phyloP scores from a whole-genome alignment of 2,888 invertebrate species.

The Lasioglossum villosulum region DNA sequence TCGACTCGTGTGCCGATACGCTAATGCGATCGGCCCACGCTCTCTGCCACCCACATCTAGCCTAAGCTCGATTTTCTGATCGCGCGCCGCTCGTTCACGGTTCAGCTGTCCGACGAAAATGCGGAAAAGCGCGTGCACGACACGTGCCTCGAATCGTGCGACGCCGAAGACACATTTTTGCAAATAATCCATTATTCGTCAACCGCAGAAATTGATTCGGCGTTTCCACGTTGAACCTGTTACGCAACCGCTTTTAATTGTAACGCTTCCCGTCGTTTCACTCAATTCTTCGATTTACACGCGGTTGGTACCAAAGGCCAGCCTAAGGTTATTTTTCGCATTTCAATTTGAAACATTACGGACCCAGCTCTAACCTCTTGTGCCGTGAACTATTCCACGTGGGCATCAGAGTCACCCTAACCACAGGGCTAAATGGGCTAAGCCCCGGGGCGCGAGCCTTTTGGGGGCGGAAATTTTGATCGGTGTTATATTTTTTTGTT shows the following conservation, averaged over 20 bases:
- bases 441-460: no score
- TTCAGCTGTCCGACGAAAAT: conserved; percentile 28
- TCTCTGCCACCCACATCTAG: conserved; percentile 2
- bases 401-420: no score
- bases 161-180: neutral
- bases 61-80: neutral
- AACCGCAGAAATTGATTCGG: neutral
- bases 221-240: neutral
- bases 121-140: neutral
- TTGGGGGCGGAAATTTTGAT: no score
- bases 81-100: conserved; percentile 5
- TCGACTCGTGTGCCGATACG: conserved; percentile 62
- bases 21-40: conserved; percentile 58
- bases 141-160: neutral
- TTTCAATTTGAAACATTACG: neutral
- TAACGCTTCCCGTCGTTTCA: neutral
- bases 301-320: neutral
- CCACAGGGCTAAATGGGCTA: no score
- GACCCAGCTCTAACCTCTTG: neutral
- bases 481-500: no score
- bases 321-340: neutral
- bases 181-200: neutral
- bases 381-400: neutral
- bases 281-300: no score
- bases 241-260: neutral